phyloP scores from a whole-genome alignment of 2,797 vertebrate genomes.

The Saguinus oedipus region DNA sequence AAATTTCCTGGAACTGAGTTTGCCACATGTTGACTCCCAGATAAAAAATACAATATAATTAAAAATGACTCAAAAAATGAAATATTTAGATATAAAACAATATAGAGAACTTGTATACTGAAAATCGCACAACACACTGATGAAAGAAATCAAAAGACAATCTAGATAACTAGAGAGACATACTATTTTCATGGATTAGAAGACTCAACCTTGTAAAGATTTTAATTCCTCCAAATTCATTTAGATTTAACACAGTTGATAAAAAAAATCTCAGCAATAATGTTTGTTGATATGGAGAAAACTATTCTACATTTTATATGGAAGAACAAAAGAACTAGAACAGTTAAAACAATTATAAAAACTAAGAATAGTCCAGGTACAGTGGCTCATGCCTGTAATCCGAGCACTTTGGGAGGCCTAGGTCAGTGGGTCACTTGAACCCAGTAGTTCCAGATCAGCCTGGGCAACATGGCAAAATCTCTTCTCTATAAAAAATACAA shows the following conservation, averaged over 20 bases:
- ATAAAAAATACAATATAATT: background rate
- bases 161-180: background rate
- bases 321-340: background rate
- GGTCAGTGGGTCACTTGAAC: too few relatives aligned
- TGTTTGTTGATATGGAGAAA: background rate
- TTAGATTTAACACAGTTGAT: background rate
- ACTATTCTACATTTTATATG: background rate
- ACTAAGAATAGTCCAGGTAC: background rate
- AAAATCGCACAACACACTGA: background rate
- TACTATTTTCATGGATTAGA: background rate
- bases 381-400: too few relatives aligned
- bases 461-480: too few relatives aligned
- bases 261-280: background rate
- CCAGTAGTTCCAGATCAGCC: too few relatives aligned
- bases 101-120: background rate
- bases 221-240: background rate
- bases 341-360: background rate
- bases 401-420: too few relatives aligned
- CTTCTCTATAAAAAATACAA: too few relatives aligned
- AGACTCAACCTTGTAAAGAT: background rate
- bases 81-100: background rate
- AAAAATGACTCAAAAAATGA: background rate
- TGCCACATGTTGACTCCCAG: too few relatives aligned
- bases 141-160: background rate
- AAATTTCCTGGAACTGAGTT: background rate